Conservation (phyloP, 2,888 invertebrate genomes). For the Anarsia innoxiella region DNA sequence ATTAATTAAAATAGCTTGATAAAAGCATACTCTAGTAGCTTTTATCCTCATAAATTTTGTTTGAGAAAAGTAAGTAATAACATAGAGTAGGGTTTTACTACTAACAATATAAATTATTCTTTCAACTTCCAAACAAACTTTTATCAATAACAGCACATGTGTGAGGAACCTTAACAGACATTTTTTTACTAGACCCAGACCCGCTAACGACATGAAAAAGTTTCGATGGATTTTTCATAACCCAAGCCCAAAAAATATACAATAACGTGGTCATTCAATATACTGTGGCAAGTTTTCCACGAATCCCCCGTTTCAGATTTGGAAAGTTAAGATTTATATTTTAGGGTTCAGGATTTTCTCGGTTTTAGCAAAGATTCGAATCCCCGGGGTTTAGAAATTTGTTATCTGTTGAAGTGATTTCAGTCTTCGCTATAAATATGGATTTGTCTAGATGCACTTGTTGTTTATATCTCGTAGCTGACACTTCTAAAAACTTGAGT, state of each 20-base stretch:
- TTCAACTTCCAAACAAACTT: constrained; percentile 9
- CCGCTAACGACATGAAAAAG: constrained; percentile 62
- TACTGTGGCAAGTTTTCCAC: constrained; percentile 37
- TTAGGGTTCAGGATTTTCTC: background rate
- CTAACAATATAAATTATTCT: no score
- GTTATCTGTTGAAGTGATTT: constrained; percentile 5
- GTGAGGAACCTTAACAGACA: constrained; percentile 26
- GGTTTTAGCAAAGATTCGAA: no score
- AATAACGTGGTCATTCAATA: constrained; percentile 44
- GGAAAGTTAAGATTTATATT: constrained; percentile 16
- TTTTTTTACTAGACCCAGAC: constrained; percentile 36
- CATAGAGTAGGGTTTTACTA: no score
- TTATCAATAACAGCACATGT: constrained; percentile 27
- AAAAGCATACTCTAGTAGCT: no score
- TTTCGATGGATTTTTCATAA: constrained; percentile 61
- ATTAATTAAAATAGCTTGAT: no score
- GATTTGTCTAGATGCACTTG: no score
- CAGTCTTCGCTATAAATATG: background rate
- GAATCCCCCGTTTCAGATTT: constrained; percentile 24
- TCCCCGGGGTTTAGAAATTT: constrained; percentile 3
- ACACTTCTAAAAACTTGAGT: no score
- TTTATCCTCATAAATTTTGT: no score
- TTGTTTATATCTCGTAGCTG: no score
- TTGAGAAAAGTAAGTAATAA: no score
- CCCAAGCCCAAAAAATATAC: constrained; percentile 44